A percentile compares a stretch with the other conserved stretches of the same genome.
Evolutionary conservation across 2,888 invertebrate genomes (phyloP).

Genomic region (Parthenolecanium corni): DNA sequence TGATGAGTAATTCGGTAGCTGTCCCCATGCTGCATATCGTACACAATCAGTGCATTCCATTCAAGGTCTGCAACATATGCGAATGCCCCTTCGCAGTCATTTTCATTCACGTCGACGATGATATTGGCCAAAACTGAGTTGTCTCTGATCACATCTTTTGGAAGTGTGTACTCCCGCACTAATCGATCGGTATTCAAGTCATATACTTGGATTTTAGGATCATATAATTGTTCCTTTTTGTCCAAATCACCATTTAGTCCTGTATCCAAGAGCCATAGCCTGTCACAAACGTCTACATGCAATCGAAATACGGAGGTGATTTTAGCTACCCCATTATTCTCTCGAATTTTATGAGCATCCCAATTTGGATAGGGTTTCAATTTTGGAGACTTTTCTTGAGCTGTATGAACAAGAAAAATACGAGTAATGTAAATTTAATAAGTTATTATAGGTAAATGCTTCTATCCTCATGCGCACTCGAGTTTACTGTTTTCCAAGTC

Average conservation of each 20-base stretch:
- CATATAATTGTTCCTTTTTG: slow-evolving; percentile 49
- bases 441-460: no score
- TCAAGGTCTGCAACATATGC: slow-evolving; percentile 63
- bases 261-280: slow-evolving; percentile 69
- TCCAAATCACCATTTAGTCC: slow-evolving; percentile 53
- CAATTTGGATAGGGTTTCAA: slow-evolving; percentile 66
- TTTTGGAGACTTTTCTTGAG: slow-evolving; percentile 46
- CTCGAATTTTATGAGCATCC: slow-evolving; percentile 63
- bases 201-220: slow-evolving; percentile 55
- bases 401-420: slow-evolving; percentile 30
- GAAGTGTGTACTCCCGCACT: slow-evolving; percentile 55
- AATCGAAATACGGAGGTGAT: slow-evolving; percentile 60
- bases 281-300: slow-evolving; percentile 58
- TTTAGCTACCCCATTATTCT: slow-evolving; percentile 30
- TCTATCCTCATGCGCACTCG: no score
- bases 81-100: slow-evolving; percentile 60
- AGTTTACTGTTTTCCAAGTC: no score
- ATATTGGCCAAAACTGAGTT: slow-evolving; percentile 72
- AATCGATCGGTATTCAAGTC: slow-evolving; percentile 64
- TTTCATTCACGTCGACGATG: slow-evolving; percentile 56
- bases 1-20: slow-evolving; percentile 71
- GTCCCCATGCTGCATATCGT: slow-evolving; percentile 57
- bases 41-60: slow-evolving; percentile 63
- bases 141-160: slow-evolving; percentile 50
- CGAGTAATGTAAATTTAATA: no score